Percentiles rank a stretch among this genome's conserved stretches.
Evolutionary conservation across 2,797 vertebrate genomes (phyloP).

Genomic region (Coendou prehensilis): DNA sequence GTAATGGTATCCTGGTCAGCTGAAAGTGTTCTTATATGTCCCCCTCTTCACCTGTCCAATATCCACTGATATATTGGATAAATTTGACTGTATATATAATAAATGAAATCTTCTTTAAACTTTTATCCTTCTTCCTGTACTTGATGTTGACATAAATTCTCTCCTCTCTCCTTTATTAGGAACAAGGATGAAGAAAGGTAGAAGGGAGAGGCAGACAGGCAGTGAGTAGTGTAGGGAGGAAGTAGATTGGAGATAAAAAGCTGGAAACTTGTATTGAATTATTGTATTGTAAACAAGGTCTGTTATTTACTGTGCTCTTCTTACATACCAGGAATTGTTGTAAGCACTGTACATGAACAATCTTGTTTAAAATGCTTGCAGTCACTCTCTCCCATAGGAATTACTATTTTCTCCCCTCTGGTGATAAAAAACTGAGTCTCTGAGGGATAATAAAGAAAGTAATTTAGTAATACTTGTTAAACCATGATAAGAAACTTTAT

Average conservation of each 20-base stretch:
- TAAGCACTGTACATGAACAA: not conserved
- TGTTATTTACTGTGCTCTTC: not conserved
- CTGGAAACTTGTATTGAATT: not conserved
- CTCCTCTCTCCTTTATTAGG: not conserved
- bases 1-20: not conserved
- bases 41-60: not conserved
- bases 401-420: not conserved
- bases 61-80: not conserved
- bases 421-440: not conserved
- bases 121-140: not conserved
- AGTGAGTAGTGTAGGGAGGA: not conserved
- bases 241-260: not conserved
- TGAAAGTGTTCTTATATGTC: not conserved
- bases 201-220: not conserved
- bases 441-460: not conserved
- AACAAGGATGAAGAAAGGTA: not conserved
- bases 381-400: not conserved
- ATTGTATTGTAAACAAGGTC: not conserved
- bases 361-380: slow-evolving; percentile 30
- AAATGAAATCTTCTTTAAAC: not conserved
- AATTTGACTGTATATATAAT: not conserved
- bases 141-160: not conserved
- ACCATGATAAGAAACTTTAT: not conserved
- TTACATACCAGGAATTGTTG: not conserved
- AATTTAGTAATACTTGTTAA: not conserved